Evolutionary conservation across 2,888 invertebrate genomes (phyloP).

Genomic region (Phanerotoma sp.): DNA sequence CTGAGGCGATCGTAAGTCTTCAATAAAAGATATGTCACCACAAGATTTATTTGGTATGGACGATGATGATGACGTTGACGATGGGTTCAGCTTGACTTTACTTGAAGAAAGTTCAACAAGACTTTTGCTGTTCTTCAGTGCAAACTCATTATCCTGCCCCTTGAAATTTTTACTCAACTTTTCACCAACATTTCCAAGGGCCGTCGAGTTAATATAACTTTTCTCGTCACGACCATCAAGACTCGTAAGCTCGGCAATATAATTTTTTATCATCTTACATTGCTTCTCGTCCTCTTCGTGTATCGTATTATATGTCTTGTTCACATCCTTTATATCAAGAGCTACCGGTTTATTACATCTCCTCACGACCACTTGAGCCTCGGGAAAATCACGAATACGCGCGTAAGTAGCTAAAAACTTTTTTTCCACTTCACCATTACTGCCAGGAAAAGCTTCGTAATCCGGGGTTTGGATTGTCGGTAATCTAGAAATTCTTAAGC

Average conservation of each 20-base stretch:
- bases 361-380: slow-evolving; percentile 16
- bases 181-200: slow-evolving; percentile 13
- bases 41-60: not conserved
- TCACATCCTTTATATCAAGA: slow-evolving; percentile 37
- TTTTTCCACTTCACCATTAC: not conserved
- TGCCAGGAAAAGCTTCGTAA: not conserved
- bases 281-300: slow-evolving; percentile 39
- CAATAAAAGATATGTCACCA: slow-evolving; percentile 18
- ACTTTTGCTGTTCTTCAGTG: slow-evolving; percentile 35
- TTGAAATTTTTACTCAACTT: slow-evolving; percentile 9
- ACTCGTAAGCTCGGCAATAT: slow-evolving; percentile 39
- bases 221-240: slow-evolving; percentile 33
- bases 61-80: no score
- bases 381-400: slow-evolving; percentile 31
- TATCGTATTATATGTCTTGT: slow-evolving; percentile 34
- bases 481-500: slow-evolving; percentile 15
- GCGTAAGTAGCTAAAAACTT: slow-evolving; percentile 35
- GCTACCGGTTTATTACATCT: slow-evolving; percentile 34
- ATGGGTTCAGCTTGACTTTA: slow-evolving; percentile 20
- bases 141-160: slow-evolving; percentile 18
- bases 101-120: slow-evolving; percentile 37
- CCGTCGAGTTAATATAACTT: slow-evolving; percentile 16
- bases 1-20: slow-evolving; percentile 46
- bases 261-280: slow-evolving; percentile 36
- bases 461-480: slow-evolving; percentile 18